A percentile compares a stretch with the other conserved stretches of the same genome.
Evolutionary conservation across 2,113 vertebrate species (phyloP).

Genomic region (Eulemur macaco): DNA sequence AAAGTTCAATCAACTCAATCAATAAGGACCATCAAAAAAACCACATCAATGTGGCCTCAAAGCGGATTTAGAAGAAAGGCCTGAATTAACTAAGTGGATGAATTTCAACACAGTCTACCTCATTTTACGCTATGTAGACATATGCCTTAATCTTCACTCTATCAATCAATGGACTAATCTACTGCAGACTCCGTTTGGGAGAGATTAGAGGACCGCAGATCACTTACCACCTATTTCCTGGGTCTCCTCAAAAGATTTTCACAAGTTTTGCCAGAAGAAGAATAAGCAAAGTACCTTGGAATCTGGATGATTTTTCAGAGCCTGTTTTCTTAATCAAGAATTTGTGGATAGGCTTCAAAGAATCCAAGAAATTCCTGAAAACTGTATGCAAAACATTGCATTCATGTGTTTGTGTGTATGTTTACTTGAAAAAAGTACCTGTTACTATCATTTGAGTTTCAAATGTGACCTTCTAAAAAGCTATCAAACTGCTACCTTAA

Average conservation of each 20-base stretch:
- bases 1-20: neutral
- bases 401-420: neutral
- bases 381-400: neutral
- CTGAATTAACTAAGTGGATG: neutral
- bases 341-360: neutral
- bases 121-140: neutral
- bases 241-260: neutral
- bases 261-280: neutral
- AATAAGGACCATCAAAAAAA: neutral
- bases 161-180: neutral
- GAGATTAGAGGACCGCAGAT: neutral
- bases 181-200: neutral
- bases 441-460: neutral
- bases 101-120: neutral
- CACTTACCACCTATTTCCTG: neutral
- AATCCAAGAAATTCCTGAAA: slow-evolving; percentile 22
- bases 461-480: neutral
- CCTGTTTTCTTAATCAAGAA: slow-evolving; percentile 6
- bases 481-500: neutral
- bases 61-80: neutral
- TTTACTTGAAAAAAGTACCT: neutral
- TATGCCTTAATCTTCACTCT: neutral
- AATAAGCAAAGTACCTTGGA: neutral
- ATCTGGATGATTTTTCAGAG: neutral
- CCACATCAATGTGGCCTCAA: neutral